Evolutionary conservation across 2,797 vertebrate species (phyloP), one percentile per base, ranked within the genome.

Genomic region (Staurois parvus): DNA sequence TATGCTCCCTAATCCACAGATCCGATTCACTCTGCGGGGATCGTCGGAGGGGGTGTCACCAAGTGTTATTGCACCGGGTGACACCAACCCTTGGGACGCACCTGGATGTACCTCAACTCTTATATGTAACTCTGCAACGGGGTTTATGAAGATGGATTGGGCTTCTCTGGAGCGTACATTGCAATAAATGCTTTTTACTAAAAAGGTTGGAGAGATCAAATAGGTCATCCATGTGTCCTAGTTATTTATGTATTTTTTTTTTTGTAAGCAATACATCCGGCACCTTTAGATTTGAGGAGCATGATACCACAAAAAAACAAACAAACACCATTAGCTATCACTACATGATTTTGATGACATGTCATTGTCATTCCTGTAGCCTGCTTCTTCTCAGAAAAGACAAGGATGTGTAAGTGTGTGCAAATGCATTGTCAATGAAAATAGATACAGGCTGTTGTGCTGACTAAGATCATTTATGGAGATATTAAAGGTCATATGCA

Each of bases 391-490:
- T 66, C 26, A 66, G 12, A 66, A 66, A 66, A 15, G n/a, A 29
- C 26, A 66, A 66, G 26, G n/a, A 66, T 29, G 13, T 66, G 11
- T 4, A 66, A 12, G 13, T 29, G 19, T 26, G 28, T 66, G 74
- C 6, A 66, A 66, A 11, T 66, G 76, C 8, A 84, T 76, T 89
- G 85, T 75, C 67, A 21, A 34, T 72, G 29, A 72, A 32, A 40
- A 73, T 4, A 42, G 32, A 66, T 66, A 66, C 17, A 28, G 64
- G 64, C 12, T 66, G 64, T 26, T 66, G 1, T 66, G 64, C 64
- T 66, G 64, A 66, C 64, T 66, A 66, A 66, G 64, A 66, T 66
- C n/a, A 3, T 26, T 59, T 59, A 59, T 59, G 52, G 48, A 59
- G 6, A 59, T 59, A 9, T 19, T 7, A 59, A 59, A 59, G 52